A percentile compares a stretch with the other conserved stretches of the same genome.
phyloP scores from a whole-genome alignment of 2,113 vertebrate species.

The Sprattus sprattus region DNA sequence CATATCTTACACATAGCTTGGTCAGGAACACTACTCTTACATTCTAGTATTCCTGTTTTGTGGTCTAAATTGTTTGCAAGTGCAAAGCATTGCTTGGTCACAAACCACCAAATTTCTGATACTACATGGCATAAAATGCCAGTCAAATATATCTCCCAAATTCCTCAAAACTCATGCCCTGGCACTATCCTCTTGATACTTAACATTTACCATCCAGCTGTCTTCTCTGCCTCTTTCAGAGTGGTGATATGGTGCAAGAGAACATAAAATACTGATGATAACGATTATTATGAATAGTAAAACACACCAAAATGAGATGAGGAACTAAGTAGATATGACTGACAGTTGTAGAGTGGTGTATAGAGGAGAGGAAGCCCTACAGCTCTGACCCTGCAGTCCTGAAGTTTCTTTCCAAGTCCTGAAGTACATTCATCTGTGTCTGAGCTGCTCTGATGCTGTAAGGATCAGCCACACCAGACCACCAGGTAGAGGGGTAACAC shows the following conservation, averaged over 20 bases:
- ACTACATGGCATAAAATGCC: not conserved
- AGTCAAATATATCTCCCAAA: not conserved
- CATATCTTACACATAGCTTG: not conserved
- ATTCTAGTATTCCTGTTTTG: not conserved
- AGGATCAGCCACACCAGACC: not conserved
- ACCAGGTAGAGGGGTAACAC: not conserved
- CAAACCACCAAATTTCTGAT: not conserved
- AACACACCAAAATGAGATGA: not conserved
- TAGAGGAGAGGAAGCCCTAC: not conserved
- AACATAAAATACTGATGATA: not conserved
- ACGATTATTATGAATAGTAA: not conserved
- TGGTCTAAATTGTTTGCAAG: not conserved
- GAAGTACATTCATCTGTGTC: not conserved
- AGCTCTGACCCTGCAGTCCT: not conserved
- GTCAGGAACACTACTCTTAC: not conserved
- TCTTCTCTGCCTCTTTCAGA: not conserved
- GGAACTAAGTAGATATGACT: not conserved
- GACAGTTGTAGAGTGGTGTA: not conserved
- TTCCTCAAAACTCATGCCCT: not conserved
- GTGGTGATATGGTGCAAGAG: not conserved
- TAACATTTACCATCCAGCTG: not conserved
- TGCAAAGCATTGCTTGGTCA: not conserved
- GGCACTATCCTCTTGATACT: not conserved
- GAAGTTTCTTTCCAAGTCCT: not conserved
- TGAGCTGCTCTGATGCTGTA: not conserved